These are phyloP conservation scores for Mormyrus iriodes DNA, from an alignment of 2,113 vertebrate genomes.

Conservation along the genomic window DNA sequence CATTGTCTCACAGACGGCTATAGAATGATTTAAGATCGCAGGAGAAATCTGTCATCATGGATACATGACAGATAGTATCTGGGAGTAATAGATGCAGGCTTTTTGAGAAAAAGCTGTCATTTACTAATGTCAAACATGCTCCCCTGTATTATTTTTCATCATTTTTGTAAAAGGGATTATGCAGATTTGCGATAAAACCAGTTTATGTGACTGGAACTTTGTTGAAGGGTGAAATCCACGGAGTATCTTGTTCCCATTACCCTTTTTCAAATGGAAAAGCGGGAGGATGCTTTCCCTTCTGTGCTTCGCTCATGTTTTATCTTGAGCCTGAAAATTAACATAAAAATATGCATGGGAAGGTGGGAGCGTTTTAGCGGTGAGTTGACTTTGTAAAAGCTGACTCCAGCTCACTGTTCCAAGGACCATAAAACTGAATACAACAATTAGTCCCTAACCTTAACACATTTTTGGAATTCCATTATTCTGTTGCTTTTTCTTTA, in stretches of 20 bases:
- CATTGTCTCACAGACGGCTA: not conserved
- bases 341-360: not conserved
- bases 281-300: not conserved
- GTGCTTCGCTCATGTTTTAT: not conserved
- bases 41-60: slow-evolving; percentile 10
- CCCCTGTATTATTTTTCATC: not conserved
- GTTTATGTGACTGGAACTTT: not conserved
- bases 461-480: not conserved
- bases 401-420: not conserved
- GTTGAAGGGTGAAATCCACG: not conserved
- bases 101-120: not conserved
- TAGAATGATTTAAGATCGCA: slow-evolving; percentile 3
- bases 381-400: not conserved
- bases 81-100: not conserved
- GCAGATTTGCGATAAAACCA: not conserved
- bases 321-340: not conserved
- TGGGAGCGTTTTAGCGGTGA: not conserved
- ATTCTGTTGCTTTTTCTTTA: not conserved
- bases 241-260: not conserved
- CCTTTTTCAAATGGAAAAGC: not conserved
- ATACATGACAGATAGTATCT: slow-evolving; percentile 25
- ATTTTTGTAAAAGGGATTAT: not conserved
- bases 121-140: not conserved
- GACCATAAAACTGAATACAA: slow-evolving; percentile 7
- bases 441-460: not conserved